Conservation (phyloP, 2,113 vertebrate species). For the Pyxicephalus adspersus region DNA sequence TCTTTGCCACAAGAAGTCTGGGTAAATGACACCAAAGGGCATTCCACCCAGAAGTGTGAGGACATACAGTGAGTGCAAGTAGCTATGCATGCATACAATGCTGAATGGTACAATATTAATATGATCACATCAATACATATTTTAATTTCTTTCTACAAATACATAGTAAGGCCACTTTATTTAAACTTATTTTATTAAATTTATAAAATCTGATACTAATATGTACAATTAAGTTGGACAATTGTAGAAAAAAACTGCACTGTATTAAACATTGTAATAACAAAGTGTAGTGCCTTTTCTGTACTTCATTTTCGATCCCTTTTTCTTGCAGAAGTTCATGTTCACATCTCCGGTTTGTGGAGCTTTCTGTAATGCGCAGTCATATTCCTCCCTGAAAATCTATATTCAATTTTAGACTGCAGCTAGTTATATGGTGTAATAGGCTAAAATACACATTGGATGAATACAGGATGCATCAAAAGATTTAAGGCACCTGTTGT, state of each 20-base stretch:
- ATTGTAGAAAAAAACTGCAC: neutral
- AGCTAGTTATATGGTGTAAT: slow-evolving; percentile 65
- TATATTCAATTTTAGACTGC: slow-evolving; percentile 59
- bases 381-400: slow-evolving; percentile 64
- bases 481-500: slow-evolving; percentile 83
- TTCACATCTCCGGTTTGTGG: neutral
- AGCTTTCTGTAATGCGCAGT: slow-evolving; percentile 22
- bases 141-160: too few species aligned
- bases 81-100: too few species aligned
- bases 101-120: too few species aligned
- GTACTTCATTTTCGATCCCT: neutral
- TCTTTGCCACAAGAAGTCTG: too few species aligned
- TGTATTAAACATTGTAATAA: neutral
- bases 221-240: too few species aligned
- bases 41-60: too few species aligned
- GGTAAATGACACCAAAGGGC: too few species aligned
- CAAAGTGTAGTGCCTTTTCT: neutral
- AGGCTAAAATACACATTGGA: slow-evolving; percentile 70
- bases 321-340: neutral
- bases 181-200: too few species aligned
- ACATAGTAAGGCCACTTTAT: too few species aligned
- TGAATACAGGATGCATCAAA: slow-evolving; percentile 80
- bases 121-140: too few species aligned
- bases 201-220: too few species aligned
- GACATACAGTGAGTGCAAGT: too few species aligned